Base-by-base conservation (phyloP, 2,888 invertebrate genomes). In the Eupsilia transversa region DNA sequence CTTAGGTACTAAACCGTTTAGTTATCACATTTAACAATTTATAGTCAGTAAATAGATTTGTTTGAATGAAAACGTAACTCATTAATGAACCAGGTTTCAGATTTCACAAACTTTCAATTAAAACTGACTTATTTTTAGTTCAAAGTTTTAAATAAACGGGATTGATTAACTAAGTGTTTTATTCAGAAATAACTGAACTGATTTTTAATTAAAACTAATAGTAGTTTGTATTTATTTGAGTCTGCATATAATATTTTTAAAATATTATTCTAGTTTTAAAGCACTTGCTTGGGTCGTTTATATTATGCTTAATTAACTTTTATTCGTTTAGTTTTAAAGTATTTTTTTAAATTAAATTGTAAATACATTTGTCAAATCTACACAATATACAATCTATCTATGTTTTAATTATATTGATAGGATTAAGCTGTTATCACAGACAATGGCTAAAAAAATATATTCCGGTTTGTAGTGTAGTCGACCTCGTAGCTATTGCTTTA, bases 51-150 rank as follows among this genome's bases (percentile, higher is more conserved):
- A 56, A 72, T n/a, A 57, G 43, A 49, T 20, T 6, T n/a, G 17
- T 49, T 49, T 49, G 14, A 38, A 59, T 57, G 35, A 49, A 74
- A 72, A 72, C 27, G 57, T 46, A 46, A 72, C 7, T 46, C 10
- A 46, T 38, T n/a, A n/a, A n/a, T n/a, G n/a, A n/a, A n/a, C n/a
- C n/a, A n/a, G 10, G 41, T 46, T 17, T 46, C 3, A 74, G 2
- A 7, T 41, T 49, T 20, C 14, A 38, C 20, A 23, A 72, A 27
- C 27, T 46, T 49, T 59, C 2, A 14, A n/a, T 38, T 57, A 20
- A 20, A 57, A 43, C 14, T 20, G 20, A 43, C 17, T 43, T 17
- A 43, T 17, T 35, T 43, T 30, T 12, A 17, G 23, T 23, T n/a
- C 10, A 20, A 41, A 30, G 68, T 41, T 27, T 14, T 23, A 10